Base-by-base conservation (phyloP, 2,113 vertebrate genomes). In the Phalacrocorax aristotelis region DNA sequence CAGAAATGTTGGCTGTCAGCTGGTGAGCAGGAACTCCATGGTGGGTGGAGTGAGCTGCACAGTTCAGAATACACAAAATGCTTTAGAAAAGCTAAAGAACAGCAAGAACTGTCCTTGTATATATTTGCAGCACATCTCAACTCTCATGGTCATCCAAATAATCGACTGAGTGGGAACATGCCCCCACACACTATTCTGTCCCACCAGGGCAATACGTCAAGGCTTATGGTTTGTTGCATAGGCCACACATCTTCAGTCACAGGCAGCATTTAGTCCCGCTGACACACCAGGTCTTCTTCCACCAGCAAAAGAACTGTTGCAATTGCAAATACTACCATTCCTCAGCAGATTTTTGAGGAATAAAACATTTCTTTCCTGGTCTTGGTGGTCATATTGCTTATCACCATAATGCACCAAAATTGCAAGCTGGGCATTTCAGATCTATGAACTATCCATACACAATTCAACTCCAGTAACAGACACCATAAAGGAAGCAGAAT, bases 401-500 rank as follows among this genome's bases (percentile, higher is more conserved):
- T 7, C 15, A 57, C 3, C 52, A 23, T 8, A 77, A 7, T 1
- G 3, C 10, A 77, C 3, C 3, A 6, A 42, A 64, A n/a, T 10
- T 11, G 3, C 42, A n/a, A 84, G n/a, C 34, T 36, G 7, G 10
- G 25, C 15, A 62, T 27, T 57, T n/a, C 65, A 15, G 7, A 36
- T 8, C 23, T 34, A n/a, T 15, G 38, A 80, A 83, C 10, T 38
- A 3, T 2, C 26, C 3, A 1, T 60, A 40, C 17, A 60, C n/a
- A n/a, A 54, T n/a, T 90, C 25, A 85, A 74, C 36, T 69, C 10
- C 68, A 95, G 64, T 44, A 82, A 94, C 38, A 97, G 88, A 98
- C 74, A 98, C 38, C 82, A 98, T 97, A 98, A 98, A 98, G 91
- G 93, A 98, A 91, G 49, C 97, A 97, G 96, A 98, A 97, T 99